Evolutionary conservation across 1,140 invertebrate genomes (phyloP), one percentile per base, ranked within the genome.

Genomic region (Drosophila burlai): DNA sequence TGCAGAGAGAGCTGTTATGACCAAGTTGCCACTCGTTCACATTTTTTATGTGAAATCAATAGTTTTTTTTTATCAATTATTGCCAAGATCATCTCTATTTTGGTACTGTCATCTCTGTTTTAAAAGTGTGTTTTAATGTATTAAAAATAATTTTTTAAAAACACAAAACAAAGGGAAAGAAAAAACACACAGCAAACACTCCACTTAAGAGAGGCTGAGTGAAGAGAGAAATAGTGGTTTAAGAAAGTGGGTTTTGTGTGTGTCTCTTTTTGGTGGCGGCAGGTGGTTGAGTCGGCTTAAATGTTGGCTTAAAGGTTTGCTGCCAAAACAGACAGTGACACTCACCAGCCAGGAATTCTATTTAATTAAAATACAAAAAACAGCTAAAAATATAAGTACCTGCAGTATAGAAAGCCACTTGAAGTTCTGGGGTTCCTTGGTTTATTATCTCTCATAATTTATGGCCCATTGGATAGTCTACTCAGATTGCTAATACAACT

Each of bases 341-440:
- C 54, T 69, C 67, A 69, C 31, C 64, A 24, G 61, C 61, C 29
- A 66, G 47, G 67, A 69, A 66, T 69, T 69, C 31, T 54, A 2
- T 7, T 13, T n/a, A 36, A 36, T 21, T 16, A 18, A 31, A 29
- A 43, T 18, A 31, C 13, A 26, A 38, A 18, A 36, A 52, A 16
- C 3, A 21, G 18, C 31, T 54, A 36, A 5, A 36, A 54, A 36
- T 21, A 54, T 21, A 21, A 36, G 7, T 54, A 54, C n/a, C 7
- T 50, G 9, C 8, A 34, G 18, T 38, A 64, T 54, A 52, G 31
- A 52, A 18, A 21, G 13, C 15, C 7, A 38, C n/a, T n/a, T 50
- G 9, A 50, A 50, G n/a, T 46, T 55, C 34, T 67, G 26, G 40
- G 31, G 10, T 11, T 24, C 21, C 21, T 16, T 31, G 24, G 45